Conservation (phyloP, 2,113 vertebrate genomes). For the Candoia aspera region DNA sequence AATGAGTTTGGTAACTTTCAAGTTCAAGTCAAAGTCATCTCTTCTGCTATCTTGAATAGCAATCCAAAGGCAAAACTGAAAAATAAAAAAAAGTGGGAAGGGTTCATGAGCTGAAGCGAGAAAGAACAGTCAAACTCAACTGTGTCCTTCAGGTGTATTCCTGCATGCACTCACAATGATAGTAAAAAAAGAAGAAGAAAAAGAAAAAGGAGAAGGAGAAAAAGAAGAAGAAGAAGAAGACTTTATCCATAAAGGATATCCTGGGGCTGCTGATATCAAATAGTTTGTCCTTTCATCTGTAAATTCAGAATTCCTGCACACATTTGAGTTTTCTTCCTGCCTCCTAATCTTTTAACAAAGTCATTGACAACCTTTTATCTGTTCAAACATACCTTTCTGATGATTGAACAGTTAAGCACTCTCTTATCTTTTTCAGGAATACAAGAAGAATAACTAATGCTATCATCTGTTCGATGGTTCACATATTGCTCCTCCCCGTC, state of each 20-base stretch:
- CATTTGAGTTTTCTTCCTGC: slow-evolving; percentile 36
- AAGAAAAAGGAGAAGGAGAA: neutral
- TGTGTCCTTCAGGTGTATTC: slow-evolving; percentile 54
- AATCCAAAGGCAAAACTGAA: slow-evolving; percentile 37
- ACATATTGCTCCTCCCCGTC: neutral
- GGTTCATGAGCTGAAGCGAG: slow-evolving; percentile 40
- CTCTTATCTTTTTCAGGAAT: slow-evolving; percentile 22
- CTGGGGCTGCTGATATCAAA: slow-evolving; percentile 31
- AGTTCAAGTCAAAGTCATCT: slow-evolving; percentile 46
- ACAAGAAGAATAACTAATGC: slow-evolving; percentile 31
- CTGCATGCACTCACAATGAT: slow-evolving; percentile 28
- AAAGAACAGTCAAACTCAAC: slow-evolving; percentile 47
- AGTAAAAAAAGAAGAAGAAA: slow-evolving; percentile 6
- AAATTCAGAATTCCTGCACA: slow-evolving; percentile 48
- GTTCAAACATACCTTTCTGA: slow-evolving; percentile 12
- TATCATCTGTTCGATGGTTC: slow-evolving; percentile 12
- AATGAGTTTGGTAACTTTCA: slow-evolving; percentile 39
- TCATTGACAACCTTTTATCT: slow-evolving; percentile 49
- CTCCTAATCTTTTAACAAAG: slow-evolving; percentile 51
- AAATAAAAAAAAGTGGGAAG: neutral
- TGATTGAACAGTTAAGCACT: slow-evolving; percentile 38
- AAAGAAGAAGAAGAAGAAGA: neutral
- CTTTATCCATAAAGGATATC: slow-evolving; percentile 49
- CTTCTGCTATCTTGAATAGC: slow-evolving; percentile 9
- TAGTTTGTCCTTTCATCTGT: slow-evolving; percentile 53